Conservation (phyloP, 92 coral and sea anemone genomes). For the Zoanthus gigantus region DNA sequence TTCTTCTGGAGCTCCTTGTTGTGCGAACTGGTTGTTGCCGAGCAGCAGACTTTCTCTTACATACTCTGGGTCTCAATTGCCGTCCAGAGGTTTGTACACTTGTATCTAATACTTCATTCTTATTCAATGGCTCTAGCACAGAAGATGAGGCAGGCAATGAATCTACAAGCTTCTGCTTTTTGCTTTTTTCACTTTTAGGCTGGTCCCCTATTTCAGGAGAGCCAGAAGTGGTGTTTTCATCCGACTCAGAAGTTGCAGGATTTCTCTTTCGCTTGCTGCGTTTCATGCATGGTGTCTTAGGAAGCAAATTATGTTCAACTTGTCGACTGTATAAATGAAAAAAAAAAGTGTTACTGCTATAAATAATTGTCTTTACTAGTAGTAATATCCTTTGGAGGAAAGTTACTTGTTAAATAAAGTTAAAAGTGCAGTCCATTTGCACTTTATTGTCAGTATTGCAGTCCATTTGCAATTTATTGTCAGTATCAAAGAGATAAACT, state of each 20-base stretch:
- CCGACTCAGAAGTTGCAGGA: constrained; percentile 43
- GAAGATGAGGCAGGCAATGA: background rate
- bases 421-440: too few relatives aligned
- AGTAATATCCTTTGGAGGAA: background rate
- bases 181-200: constrained; percentile 18
- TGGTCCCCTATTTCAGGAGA: constrained; percentile 14
- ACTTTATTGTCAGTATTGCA: too few relatives aligned
- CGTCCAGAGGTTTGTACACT: constrained; percentile 17
- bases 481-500: too few relatives aligned
- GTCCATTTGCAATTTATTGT: too few relatives aligned
- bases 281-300: constrained; percentile 91
- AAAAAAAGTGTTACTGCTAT: background rate
- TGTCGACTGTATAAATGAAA: constrained; percentile 19
- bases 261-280: constrained; percentile 48
- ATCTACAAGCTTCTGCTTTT: constrained; percentile 9
- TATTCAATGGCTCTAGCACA: constrained; percentile 13
- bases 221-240: constrained; percentile 45
- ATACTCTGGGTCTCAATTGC: background rate
- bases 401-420: too few relatives aligned
- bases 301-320: constrained; percentile 62
- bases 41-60: constrained; percentile 14
- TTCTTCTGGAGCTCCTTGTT: constrained; percentile 36
- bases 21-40: constrained; percentile 1
- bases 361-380: background rate
- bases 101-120: constrained; percentile 26